phyloP scores from a whole-genome alignment of 1,140 invertebrate genomes.

The Drosophila bocki region DNA sequence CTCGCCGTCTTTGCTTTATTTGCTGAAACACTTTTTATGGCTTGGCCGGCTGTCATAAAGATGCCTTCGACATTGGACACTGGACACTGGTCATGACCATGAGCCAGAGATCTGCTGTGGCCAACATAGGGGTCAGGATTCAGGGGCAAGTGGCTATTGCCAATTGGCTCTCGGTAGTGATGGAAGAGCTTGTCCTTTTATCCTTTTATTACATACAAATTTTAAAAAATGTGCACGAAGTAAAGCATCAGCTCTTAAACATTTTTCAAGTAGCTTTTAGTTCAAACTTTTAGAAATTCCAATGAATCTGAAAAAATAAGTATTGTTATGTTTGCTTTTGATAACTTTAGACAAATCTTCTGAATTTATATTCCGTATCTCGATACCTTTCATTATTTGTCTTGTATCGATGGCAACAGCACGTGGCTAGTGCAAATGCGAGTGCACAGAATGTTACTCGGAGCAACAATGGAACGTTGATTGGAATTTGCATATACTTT shows the following conservation, averaged over 20 bases:
- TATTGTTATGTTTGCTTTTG: neutral
- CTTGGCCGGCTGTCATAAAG: constrained; percentile 46
- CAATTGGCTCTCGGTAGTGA: neutral
- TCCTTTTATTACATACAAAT: neutral
- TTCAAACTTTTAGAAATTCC: neutral
- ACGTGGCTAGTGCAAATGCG: constrained; percentile 39
- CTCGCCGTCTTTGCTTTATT: constrained; percentile 52
- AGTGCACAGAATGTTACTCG: constrained; percentile 40
- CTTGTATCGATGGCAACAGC: constrained; percentile 28
- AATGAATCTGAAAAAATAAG: too few relatives aligned
- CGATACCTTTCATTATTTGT: neutral
- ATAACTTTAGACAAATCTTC: neutral
- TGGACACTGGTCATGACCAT: constrained; percentile 28
- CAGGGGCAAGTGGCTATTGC: constrained; percentile 21
- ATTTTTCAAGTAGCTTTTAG: neutral
- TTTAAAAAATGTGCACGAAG: neutral
- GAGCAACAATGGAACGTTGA: constrained; percentile 16
- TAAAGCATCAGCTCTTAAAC: neutral
- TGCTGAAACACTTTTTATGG: constrained; percentile 50
- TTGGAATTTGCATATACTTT: constrained; percentile 38
- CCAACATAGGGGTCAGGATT: neutral
- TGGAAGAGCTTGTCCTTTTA: neutral
- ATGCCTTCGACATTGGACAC: constrained; percentile 45
- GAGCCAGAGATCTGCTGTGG: constrained; percentile 15
- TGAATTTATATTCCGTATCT: neutral